Conservation (phyloP, 1,140 invertebrate genomes). For the Drosophila sp. region DNA sequence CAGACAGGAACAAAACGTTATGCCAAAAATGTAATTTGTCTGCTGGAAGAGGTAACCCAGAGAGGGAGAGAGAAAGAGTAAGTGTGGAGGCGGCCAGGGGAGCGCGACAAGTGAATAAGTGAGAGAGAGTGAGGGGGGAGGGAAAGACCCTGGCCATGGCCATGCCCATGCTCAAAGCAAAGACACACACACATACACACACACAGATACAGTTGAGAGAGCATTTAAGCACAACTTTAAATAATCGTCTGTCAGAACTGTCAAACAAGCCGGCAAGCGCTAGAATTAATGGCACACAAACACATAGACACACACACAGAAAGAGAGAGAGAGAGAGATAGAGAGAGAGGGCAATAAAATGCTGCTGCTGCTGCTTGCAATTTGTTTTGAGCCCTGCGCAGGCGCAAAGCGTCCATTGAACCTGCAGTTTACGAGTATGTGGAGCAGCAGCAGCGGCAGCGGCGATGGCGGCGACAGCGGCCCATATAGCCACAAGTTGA, state of each 20-base stretch:
- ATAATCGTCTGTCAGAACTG: slow-evolving; percentile 83
- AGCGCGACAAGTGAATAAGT: slow-evolving; percentile 1
- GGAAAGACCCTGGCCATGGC: slow-evolving; percentile 14
- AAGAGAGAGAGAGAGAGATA: slow-evolving; percentile 13
- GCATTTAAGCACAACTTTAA: slow-evolving; percentile 83
- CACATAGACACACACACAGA: slow-evolving; percentile 24
- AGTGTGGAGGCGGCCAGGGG: slow-evolving; percentile 20
- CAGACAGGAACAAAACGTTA: slow-evolving; percentile 46
- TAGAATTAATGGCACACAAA: slow-evolving; percentile 82
- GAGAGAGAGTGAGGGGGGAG: slow-evolving; percentile 5
- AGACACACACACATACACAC: not conserved
- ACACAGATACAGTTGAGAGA: slow-evolving; percentile 21
- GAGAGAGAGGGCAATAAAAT: slow-evolving; percentile 19
- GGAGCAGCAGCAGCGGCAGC: slow-evolving; percentile 41
- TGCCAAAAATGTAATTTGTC: slow-evolving; percentile 79
- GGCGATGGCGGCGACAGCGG: slow-evolving; percentile 23
- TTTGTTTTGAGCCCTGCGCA: slow-evolving; percentile 73
- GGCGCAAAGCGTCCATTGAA: slow-evolving; percentile 79
- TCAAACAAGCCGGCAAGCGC: slow-evolving; percentile 83
- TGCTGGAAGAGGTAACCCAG: slow-evolving; percentile 5
- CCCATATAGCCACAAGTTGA: slow-evolving; percentile 65
- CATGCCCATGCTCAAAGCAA: slow-evolving; percentile 7
- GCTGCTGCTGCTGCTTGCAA: slow-evolving; percentile 46
- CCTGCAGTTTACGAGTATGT: slow-evolving; percentile 58
- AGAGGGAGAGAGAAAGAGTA: slow-evolving; percentile 15